Base-by-base conservation (phyloP, 2,113 vertebrate species). In the Onychostoma macrolepis region DNA sequence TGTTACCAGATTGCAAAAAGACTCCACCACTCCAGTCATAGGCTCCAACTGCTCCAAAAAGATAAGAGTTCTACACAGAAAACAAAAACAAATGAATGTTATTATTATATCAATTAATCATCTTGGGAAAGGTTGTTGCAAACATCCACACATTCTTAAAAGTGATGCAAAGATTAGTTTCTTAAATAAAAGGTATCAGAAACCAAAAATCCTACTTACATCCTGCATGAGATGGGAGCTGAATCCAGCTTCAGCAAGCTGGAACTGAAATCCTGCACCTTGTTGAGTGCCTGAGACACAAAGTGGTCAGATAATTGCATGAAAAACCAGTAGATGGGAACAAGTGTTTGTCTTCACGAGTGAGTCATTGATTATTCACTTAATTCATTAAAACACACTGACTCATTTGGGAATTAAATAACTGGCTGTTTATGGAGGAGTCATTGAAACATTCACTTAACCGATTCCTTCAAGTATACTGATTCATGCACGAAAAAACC, bases 11-110 rank as follows among this genome's bases (percentile, higher is more conserved):
- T 24, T 93, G 95, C 2, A 95, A 56, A 74, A 97, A 79, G 6
- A 92, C 69, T 0, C 95, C 96, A 9, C 96, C 96, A 0, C 95
- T 94, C 96, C 96, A 96, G 86, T 96, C 94, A 87, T 94, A 96
- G 48, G 96, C 94, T 1, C 96, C 96, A 1, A 96, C 95, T 0
- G 94, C 92, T 0, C 96, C 96, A 8, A 96, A 94, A 63, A 96
- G 91, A 36, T 95, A 65, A 30, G 77, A 77, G 4, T 80, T 77
- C 94, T 97, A 92, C 33, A 2, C 30, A 30, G 9, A 45, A 85
- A 56, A 36, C n/a, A 74, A 53, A 61, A 48, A 85, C 9, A 50
- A 80, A 77, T 6, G 0, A 2, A 26, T 69, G 1, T 24, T 13
- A 45, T 30, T 33, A 78, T 28, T 28, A 30, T 26, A 38, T 41